Conservation (phyloP, 37 sponge, comb jelly and placozoan genomes). For the Hexactinellida sp. region DNA sequence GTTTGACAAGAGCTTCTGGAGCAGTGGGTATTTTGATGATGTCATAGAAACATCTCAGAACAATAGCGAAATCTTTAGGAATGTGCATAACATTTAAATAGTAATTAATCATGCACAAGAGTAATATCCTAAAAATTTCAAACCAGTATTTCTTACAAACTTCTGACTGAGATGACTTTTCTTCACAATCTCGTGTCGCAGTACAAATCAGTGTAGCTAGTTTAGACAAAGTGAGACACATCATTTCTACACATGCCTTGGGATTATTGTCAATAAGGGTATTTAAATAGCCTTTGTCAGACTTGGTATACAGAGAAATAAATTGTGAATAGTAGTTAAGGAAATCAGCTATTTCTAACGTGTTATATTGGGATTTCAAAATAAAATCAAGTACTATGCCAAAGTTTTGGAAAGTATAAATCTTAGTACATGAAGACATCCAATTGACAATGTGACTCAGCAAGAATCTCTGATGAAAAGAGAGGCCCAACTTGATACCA, state of each 20-base stretch:
- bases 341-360: neutral
- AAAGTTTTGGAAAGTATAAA: neutral
- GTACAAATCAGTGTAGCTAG: slow-evolving; percentile 3
- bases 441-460: neutral
- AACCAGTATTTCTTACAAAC: slow-evolving; percentile 5
- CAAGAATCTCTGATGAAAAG: neutral
- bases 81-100: neutral
- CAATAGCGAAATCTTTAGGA: neutral
- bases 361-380: neutral
- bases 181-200: neutral
- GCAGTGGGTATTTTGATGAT: neutral
- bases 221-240: neutral
- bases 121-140: neutral
- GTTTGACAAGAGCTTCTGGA: neutral
- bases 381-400: neutral
- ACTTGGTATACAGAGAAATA: neutral
- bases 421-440: neutral
- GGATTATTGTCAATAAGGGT: neutral
- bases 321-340: neutral
- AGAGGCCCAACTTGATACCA: neutral
- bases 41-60: neutral
- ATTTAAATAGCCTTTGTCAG: neutral
- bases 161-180: neutral
- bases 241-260: neutral
- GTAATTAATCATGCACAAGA: neutral